Evolutionary conservation across 1,140 invertebrate genomes (phyloP), one percentile per base, ranked within the genome.

Genomic region (Drosophila cardini): DNA sequence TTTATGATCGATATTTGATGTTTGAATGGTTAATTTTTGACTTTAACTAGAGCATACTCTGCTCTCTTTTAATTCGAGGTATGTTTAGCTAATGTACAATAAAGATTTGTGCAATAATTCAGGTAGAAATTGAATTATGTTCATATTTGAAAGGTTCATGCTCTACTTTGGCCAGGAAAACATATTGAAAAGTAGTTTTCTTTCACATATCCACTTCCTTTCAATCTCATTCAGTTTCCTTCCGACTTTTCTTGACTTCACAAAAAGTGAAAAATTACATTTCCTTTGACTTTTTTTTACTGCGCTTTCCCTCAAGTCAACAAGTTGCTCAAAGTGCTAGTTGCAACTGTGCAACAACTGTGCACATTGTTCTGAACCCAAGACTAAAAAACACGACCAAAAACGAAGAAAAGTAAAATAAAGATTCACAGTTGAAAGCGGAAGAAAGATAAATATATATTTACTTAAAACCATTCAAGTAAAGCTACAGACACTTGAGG

Each of bases 201-300:
- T 42, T 13, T 21, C 10, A 13, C 55, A 43, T 4, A 43, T 4
- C n/a, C 36, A n/a, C 45, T 62, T 16, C 43, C 48, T 16, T 15
- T 16, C 30, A 15, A 9, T 13, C 46, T 42, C 38, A 32, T 9
- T 16, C 50, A 40, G 10, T 40, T 11, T 1, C 26, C 30, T 42
- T 53, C 40, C 56, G 4, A 1, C 36, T 13, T 11, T 40, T 11
- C 61, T 42, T 56, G 43, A 32, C 36, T 10, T 38, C 32, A 53
- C 63, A 72, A 84, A 76, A 73, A 80, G 79, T 79, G 79, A 83
- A 79, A 87, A 87, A 86, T 87, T 64, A 76, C 76, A 87, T 83
- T 87, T 87, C 78, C 83, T 71, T 87, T 87, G 76, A 79, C n/a
- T n/a, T 87, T 87, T 82, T 34, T 72, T 62, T 70, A 34, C 52